Base-by-base conservation (phyloP, 2,888 invertebrate genomes). In the Aporophyla lueneburgensis region DNA sequence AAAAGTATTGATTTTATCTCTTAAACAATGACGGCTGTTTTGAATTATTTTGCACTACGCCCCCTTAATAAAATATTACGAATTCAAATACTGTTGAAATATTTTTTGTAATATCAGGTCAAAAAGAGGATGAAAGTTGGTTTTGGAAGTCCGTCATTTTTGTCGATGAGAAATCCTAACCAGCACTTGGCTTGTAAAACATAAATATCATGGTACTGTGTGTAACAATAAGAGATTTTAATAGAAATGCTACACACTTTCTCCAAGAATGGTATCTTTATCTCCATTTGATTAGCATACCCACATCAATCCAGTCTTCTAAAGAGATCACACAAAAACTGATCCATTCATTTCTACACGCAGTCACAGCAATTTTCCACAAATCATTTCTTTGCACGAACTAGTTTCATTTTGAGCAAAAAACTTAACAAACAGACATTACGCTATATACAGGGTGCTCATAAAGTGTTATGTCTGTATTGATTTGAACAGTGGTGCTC, bases 381-480 rank as follows among this genome's bases (percentile, higher is more conserved):
- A 80, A 86, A 79, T 83, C 76, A 86, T 86, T 84, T 75, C 73
- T 74, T 74, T 79, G 51, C 49, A 24, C 65, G 72, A 58, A 67
- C 76, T 76, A 80, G 86, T 84, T 86, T 86, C 53, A 16, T 76
- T 69, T 56, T 27, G 0, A 54, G 53, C 54, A 86, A 83, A 86
- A 85, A 85, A 61, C 75, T 40, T 16, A 69, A 81, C 79, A 85
- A 80, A 77, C 74, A 73, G 54, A 58, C 69, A 83, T 85, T 86
- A 86, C 71, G 68, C 74, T 78, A 49, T 53, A 73, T 51, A 83
- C 67, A 74, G 58, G 33, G 2, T 61, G 70, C 63, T 78, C 65
- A 83, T 83, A 74, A 83, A 83, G 83, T 86, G 71, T 86, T 83
- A 83, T 78, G 71, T 83, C 83, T 83, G 79, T 83, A 78, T 83